A percentile compares a stretch with the other conserved stretches of the same genome.
Conservation (phyloP, 2,797 vertebrate genomes). For the Hafferia zeledoni region DNA sequence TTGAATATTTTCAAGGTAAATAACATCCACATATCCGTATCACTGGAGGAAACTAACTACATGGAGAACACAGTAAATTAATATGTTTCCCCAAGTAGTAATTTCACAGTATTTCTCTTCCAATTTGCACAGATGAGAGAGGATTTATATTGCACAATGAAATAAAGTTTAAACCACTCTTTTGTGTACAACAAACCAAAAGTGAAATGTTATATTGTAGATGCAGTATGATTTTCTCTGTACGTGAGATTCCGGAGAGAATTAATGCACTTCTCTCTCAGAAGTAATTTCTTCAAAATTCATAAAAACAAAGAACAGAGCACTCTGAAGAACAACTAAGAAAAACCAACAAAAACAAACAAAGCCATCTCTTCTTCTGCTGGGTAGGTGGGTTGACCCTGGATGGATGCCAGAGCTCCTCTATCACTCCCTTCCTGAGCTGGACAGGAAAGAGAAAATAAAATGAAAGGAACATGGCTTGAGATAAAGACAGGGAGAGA, state of each 20-base stretch:
- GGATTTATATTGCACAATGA: constrained; percentile 7
- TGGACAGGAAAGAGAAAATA: not conserved
- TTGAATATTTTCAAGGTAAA: constrained; percentile 32
- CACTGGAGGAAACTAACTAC: not conserved
- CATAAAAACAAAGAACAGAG: not conserved
- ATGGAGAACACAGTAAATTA: not conserved
- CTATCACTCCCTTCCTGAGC: not conserved
- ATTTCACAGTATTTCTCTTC: constrained; percentile 26
- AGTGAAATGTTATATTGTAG: not conserved
- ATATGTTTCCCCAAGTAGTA: constrained; percentile 27
- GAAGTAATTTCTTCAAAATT: not conserved
- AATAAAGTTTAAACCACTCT: constrained; percentile 16
- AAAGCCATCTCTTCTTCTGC: not conserved
- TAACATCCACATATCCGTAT: not conserved
- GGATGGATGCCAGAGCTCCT: not conserved
- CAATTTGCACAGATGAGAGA: not conserved
- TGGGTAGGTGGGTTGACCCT: not conserved
- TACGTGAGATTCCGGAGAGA: not conserved
- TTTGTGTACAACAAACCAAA: not conserved
- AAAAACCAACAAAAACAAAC: not conserved
- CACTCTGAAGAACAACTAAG: not conserved
- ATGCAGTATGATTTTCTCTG: not conserved
- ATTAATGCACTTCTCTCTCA: not conserved
- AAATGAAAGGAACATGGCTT: not conserved
- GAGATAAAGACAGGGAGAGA: not conserved